These are phyloP conservation scores for Melanerpes formicivorus DNA, from an alignment of 2,113 vertebrate species.

Conservation along the genomic window DNA sequence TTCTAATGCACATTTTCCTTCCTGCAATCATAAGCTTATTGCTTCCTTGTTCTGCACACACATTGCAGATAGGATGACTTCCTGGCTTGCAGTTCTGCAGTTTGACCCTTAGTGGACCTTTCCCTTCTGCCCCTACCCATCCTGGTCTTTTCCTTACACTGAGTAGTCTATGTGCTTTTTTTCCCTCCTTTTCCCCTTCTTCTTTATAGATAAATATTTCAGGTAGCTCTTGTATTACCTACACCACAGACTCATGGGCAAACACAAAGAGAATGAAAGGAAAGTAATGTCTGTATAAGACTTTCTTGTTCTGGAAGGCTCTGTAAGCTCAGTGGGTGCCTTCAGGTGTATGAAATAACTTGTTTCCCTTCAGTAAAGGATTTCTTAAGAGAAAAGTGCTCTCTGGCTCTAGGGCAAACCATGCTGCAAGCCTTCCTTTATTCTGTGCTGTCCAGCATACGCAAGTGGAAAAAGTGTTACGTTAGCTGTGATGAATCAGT, in stretches of 20 bases:
- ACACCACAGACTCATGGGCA: background rate
- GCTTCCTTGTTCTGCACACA: background rate
- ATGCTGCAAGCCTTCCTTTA: background rate
- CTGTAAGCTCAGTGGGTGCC: background rate
- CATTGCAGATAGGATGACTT: background rate
- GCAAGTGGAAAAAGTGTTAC: background rate
- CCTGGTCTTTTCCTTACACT: background rate
- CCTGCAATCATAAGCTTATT: background rate
- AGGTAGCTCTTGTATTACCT: background rate
- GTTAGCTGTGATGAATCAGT: background rate
- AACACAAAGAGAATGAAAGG: background rate
- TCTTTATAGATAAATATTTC: background rate
- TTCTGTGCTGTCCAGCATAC: background rate
- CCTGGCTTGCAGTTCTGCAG: background rate
- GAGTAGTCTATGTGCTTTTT: background rate
- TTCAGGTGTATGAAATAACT: background rate
- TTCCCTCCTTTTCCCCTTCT: fast-evolving
- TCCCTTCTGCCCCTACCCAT: background rate
- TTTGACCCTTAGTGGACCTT: background rate
- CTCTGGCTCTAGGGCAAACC: background rate
- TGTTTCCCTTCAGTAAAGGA: background rate
- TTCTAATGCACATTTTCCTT: background rate
- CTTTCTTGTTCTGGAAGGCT: background rate
- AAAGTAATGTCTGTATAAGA: background rate
- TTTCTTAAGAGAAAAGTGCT: background rate